Conservation (phyloP, 2,113 vertebrate genomes). For the Gallinago paraguaiae region DNA sequence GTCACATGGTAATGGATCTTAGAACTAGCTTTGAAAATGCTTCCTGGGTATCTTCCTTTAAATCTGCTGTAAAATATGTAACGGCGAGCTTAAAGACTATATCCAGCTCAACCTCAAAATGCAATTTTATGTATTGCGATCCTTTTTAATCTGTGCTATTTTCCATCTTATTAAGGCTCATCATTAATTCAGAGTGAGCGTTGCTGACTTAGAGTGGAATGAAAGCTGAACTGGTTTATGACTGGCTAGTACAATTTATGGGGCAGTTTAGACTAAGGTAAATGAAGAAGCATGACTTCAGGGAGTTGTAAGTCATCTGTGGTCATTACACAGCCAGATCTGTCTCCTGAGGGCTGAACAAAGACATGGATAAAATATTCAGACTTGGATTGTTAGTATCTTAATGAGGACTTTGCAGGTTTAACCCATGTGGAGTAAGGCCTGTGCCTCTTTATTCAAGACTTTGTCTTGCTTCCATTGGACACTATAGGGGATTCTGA, state of each 20-base stretch:
- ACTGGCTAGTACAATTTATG: not conserved
- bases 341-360: not conserved
- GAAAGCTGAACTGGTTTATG: not conserved
- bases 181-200: not conserved
- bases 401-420: not conserved
- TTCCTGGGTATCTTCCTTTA: not conserved
- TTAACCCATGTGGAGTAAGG: not conserved
- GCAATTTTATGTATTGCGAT: not conserved
- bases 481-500: not conserved
- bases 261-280: not conserved
- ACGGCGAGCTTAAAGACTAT: not conserved
- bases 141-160: constrained; percentile 5
- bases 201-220: not conserved
- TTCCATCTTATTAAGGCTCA: not conserved
- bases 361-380: not conserved
- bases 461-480: not conserved
- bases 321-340: not conserved
- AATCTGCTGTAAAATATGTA: not conserved
- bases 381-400: not conserved
- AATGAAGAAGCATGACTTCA: not conserved
- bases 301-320: not conserved
- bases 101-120: not conserved
- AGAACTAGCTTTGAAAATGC: not conserved
- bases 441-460: not conserved
- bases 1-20: not conserved